Percentiles rank a stretch among this genome's conserved stretches.
Evolutionary conservation across 2,888 invertebrate genomes (phyloP).

Genomic region (Girardia tigrina): DNA sequence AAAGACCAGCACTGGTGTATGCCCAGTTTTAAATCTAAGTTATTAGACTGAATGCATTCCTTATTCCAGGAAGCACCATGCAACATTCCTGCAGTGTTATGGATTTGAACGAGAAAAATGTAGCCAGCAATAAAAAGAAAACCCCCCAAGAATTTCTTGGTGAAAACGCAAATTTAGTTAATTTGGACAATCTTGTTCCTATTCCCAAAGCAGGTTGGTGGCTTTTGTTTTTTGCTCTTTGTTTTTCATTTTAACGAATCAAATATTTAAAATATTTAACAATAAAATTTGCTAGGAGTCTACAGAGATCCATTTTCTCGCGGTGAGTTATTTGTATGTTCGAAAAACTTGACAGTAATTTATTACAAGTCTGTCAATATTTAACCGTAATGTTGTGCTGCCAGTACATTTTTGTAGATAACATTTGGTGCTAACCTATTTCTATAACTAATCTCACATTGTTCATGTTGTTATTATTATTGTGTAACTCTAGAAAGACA

Average conservation of each 20-base stretch:
- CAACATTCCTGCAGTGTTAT: neutral
- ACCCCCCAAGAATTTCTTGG: constrained; percentile 89
- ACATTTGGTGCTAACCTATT: too few species aligned
- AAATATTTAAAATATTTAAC: neutral
- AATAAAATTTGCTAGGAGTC: neutral
- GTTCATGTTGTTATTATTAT: too few species aligned
- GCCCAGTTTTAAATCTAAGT: too few species aligned
- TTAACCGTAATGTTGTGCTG: too few species aligned
- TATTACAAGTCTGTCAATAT: too few species aligned
- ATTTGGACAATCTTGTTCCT: constrained; percentile 83
- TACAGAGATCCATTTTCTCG: neutral
- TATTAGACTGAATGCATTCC: too few species aligned
- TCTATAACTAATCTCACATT: too few species aligned
- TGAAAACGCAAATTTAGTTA: constrained; percentile 85
- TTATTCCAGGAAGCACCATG: neutral
- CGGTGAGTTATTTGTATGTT: too few species aligned
- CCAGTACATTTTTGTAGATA: too few species aligned
- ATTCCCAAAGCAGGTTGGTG: constrained; percentile 51
- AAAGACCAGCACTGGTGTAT: too few species aligned
- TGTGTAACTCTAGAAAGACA: too few species aligned
- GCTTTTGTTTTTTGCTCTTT: too few species aligned
- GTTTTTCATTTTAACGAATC: neutral
- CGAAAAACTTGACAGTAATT: neutral
- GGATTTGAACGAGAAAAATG: neutral
- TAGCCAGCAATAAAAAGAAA: constrained; percentile 55